Evolutionary conservation across 1,140 invertebrate species (phyloP).

Genomic region (Drosophila lini): DNA sequence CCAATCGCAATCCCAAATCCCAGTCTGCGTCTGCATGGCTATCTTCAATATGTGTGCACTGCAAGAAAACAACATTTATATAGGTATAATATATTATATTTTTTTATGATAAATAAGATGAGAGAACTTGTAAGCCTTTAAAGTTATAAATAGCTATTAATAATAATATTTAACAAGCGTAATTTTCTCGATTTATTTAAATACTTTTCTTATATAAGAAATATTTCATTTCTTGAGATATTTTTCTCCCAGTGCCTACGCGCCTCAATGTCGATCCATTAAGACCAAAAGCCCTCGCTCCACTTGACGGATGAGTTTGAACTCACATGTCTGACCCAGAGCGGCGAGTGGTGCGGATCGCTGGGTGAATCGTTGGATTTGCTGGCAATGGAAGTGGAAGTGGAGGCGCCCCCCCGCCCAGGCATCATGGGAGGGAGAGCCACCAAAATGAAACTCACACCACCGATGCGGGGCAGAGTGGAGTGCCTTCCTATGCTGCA

Average conservation of each 20-base stretch:
- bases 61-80: not conserved
- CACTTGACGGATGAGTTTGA: conserved; percentile 84
- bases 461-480: conserved; percentile 57
- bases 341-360: conserved; percentile 45
- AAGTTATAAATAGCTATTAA: too few species aligned
- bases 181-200: not conserved
- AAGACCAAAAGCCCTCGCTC: conserved; percentile 69
- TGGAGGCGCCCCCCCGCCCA: conserved; percentile 55
- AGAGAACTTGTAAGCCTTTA: not conserved
- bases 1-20: conserved; percentile 44
- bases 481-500: conserved; percentile 20
- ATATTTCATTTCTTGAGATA: not conserved
- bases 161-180: not conserved
- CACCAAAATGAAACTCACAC: conserved; percentile 75
- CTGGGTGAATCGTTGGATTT: conserved; percentile 26
- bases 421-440: conserved; percentile 50
- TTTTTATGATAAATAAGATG: not conserved
- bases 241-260: conserved; percentile 33
- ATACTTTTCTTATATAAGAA: not conserved
- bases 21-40: conserved; percentile 25
- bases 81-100: too few species aligned
- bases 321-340: conserved; percentile 81
- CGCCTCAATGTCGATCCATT: conserved; percentile 74
- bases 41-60: conserved; percentile 43
- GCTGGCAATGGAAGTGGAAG: conserved; percentile 7